These are phyloP conservation scores for Alouatta palliata DNA, from an alignment of 2,113 vertebrate genomes.

Conservation along the genomic window DNA sequence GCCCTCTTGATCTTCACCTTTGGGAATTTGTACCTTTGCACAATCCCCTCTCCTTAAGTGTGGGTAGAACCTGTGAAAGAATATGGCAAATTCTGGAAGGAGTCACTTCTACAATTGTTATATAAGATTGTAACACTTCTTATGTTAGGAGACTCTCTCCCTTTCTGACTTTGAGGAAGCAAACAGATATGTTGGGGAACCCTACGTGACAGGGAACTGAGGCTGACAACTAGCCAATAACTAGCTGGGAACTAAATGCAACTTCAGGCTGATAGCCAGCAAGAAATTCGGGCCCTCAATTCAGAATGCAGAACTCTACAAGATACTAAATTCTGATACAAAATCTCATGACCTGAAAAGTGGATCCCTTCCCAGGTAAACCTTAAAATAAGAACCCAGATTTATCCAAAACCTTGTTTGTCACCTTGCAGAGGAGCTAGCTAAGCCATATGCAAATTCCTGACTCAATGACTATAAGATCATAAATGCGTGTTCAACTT, in stretches of 20 bases:
- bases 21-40: background rate
- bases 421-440: background rate
- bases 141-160: background rate
- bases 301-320: background rate
- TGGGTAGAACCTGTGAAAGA: too few species aligned
- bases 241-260: background rate
- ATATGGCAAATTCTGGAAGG: background rate
- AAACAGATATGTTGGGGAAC: background rate
- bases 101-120: background rate
- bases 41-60: background rate
- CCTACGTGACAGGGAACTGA: background rate
- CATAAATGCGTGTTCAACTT: background rate
- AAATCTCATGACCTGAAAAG: background rate
- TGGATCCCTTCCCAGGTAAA: background rate
- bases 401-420: background rate
- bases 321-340: background rate
- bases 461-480: background rate
- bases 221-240: background rate
- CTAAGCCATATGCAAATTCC: background rate
- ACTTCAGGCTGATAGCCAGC: background rate
- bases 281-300: background rate
- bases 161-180: background rate
- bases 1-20: too few species aligned
- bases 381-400: background rate
- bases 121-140: background rate